Evolutionary conservation across 2,888 invertebrate genomes (phyloP), one percentile per base, ranked within the genome.

Genomic region (Tiliacea citrago): DNA sequence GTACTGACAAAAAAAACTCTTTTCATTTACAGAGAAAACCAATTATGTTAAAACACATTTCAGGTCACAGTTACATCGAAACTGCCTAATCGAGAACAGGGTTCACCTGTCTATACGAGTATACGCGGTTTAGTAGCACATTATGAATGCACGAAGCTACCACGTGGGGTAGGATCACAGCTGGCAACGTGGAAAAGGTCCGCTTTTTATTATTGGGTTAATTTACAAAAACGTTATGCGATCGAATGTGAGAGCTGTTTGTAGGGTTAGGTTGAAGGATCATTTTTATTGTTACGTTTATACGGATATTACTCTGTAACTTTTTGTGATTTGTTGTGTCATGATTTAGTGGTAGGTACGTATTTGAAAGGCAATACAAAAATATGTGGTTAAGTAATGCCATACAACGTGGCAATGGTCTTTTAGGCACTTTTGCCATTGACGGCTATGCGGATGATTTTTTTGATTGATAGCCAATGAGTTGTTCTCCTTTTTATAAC

Each of bases 131-230:
- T 81, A 69, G 72, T 76, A 72, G 74, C 68, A 76, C 80, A 88
- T 88, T 85, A 88, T 85, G 87, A 86, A 84, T 87, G 82, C 82
- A 85, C 68, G 73, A 74, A 61, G 60, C 70, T 60, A 73, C 75
- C 69, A 85, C 61, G 68, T 53, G 63, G 68, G 61, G 63, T 35
- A 42, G 71, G 65, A 76, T 65, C 79, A 67, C 84, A 87, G 71
- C 78, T 84, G 85, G 73, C 73, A 61, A 75, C 55, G 66, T 75
- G 68, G 65, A 77, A 88, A 84, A 78, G 82, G 82, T 86, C 62
- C 45, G 80, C 68, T 83, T 88, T 83, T 85, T 86, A 85, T 87
- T 84, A 83, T 80, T 68, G 71, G 71, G 67, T 76, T 87, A 76
- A 78, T 86, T 83, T 78, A 73, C 73, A 71, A 83, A 81, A 71